Base-by-base conservation (phyloP, 2,888 invertebrate species). In the Cephus runcator region DNA sequence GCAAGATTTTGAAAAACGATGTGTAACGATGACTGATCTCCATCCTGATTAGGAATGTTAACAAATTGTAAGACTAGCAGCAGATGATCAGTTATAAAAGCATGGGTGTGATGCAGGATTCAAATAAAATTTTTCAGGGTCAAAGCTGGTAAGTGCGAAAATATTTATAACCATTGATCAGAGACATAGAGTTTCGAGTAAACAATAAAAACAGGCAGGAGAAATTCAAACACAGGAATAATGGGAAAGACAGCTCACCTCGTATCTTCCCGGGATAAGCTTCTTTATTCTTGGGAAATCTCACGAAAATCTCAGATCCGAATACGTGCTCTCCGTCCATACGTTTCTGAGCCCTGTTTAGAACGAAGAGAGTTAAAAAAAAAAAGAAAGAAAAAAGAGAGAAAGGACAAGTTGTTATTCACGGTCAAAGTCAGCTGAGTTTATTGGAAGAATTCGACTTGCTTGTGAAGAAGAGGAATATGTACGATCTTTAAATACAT, bases 251-350 rank as follows among this genome's bases (percentile, higher is more conserved):
- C 56, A 56, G 56, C 56, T 85, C 87, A 91, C 90, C 91, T 90
- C 83, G 86, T 81, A 80, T 83, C 84, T 89, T 89, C 68, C 81
- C 81, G 73, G 79, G 79, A 75, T 79, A 85, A 83, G 78, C 85
- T 71, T 87, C 88, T 79, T 88, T 88, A 79, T 89, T 88, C 81
- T 89, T 89, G 34, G 92, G 91, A 85, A 91, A 92, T 84, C 91
- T 90, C 73, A 94, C 94, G 83, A 91, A 91, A 84, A 95, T 96
- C 92, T 95, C 96, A 81, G 94, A 94, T 23, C 96, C 96, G 92
- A 94, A 96, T 76, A 97, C 96, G 92, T 96, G 95, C 90, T 96
- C 96, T 80, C 96, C 96, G 88, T 97, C 95, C 94, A 97, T 96
- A 88, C 97, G 95, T 91, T 96, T 96, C 88, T 95, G 93, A 82